phyloP scores from a whole-genome alignment of 2,888 invertebrate species.

The Punctoribates punctum region DNA sequence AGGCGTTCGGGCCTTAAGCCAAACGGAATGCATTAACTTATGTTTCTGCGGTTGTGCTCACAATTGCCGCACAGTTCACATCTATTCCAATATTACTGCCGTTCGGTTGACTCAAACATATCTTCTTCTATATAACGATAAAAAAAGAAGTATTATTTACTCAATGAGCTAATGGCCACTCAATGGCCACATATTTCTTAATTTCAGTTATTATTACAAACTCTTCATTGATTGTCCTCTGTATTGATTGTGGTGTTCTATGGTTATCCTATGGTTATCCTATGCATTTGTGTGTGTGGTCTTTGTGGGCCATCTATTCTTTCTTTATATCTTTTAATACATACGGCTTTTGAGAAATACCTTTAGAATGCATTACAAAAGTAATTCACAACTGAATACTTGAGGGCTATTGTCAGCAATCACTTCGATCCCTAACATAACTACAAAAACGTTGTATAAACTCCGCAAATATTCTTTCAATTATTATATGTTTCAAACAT shows the following conservation, averaged over 20 bases:
- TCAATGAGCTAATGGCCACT: conserved; percentile 19
- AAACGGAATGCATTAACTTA: neutral
- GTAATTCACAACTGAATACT: conserved; percentile 8
- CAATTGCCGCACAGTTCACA: neutral
- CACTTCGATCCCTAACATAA: neutral
- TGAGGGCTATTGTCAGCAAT: neutral
- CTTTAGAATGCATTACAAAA: neutral
- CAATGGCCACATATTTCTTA: neutral
- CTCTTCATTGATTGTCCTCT: neutral
- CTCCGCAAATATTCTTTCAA: too few relatives aligned
- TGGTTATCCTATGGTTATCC: neutral
- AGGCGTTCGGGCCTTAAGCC: conserved; percentile 6
- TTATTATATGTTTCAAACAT: too few relatives aligned
- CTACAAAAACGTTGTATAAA: too few relatives aligned
- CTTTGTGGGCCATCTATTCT: conserved; percentile 6
- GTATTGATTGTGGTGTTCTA: neutral
- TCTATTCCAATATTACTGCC: neutral
- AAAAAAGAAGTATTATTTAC: conserved; percentile 8
- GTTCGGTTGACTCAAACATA: neutral
- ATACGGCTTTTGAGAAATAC: neutral
- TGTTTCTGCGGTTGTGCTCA: neutral
- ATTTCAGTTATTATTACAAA: conserved; percentile 3
- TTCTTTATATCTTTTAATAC: conserved; percentile 22
- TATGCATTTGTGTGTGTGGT: conserved; percentile 13
- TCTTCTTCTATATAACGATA: neutral